A percentile compares a stretch with the other conserved stretches of the same genome.
phyloP scores from a whole-genome alignment of 2,888 invertebrate genomes.

The Zygothrica quintamaculata region DNA sequence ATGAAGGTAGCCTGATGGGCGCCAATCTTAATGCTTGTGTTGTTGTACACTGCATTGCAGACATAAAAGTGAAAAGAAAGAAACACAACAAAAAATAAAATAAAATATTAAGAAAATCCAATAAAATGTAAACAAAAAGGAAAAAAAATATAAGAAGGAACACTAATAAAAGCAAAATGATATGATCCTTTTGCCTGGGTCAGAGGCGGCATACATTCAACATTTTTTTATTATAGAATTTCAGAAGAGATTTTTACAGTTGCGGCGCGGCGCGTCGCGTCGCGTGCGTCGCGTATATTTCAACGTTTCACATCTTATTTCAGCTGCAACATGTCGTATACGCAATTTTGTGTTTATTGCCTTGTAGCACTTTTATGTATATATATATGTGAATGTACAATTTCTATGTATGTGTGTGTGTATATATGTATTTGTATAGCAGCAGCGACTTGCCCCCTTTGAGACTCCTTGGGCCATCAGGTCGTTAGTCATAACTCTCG shows the following conservation, averaged over 20 bases:
- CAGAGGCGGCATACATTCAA: constrained; percentile 30
- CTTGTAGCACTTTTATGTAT: constrained; percentile 59
- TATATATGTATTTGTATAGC: constrained; percentile 3
- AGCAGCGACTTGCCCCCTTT: constrained; percentile 31
- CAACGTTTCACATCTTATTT: constrained; percentile 43
- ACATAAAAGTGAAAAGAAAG: constrained; percentile 52
- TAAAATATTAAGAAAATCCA: constrained; percentile 31
- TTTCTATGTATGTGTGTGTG: constrained; percentile 1
- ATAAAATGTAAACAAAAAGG: constrained; percentile 62
- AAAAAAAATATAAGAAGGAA: constrained; percentile 41
- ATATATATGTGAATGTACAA: not conserved
- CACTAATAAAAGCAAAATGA: constrained; percentile 68
- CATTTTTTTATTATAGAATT: constrained; percentile 67
- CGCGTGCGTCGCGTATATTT: constrained; percentile 10
- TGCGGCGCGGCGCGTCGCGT: constrained; percentile 9
- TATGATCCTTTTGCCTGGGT: constrained; percentile 62
- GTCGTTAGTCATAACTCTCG: constrained; percentile 46
- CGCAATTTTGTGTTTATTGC: constrained; percentile 71
- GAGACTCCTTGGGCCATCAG: constrained; percentile 7
- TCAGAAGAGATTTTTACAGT: constrained; percentile 57
- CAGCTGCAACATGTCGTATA: constrained; percentile 68
- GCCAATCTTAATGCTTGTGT: constrained; percentile 46
- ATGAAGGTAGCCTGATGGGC: constrained; percentile 32
- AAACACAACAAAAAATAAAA: constrained; percentile 10
- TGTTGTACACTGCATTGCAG: constrained; percentile 40